Conservation (phyloP, 1,140 invertebrate species). For the Zaprionus davidi region DNA sequence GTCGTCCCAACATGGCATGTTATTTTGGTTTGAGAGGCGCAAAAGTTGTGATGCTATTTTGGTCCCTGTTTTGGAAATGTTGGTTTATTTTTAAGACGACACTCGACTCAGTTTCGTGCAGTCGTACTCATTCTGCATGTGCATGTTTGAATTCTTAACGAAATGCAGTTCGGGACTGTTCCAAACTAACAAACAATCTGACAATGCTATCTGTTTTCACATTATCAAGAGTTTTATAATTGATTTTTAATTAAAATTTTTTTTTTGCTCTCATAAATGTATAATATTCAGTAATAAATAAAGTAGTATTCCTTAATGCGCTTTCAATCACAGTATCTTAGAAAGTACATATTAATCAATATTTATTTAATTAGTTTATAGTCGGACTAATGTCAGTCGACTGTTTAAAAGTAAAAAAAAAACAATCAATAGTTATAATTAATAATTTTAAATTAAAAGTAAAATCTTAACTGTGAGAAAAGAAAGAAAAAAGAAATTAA, state of each 20-base stretch:
- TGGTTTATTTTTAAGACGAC: conserved; percentile 40
- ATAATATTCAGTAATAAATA: too few relatives aligned
- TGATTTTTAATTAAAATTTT: conserved; percentile 74
- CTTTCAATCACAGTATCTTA: too few relatives aligned
- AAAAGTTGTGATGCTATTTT: conserved; percentile 55
- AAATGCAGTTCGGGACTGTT: conserved; percentile 3
- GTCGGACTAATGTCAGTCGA: too few relatives aligned
- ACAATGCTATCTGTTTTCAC: conserved; percentile 42
- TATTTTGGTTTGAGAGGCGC: conserved; percentile 68
- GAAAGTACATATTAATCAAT: too few relatives aligned
- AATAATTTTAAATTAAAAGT: too few relatives aligned
- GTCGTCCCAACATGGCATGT: conserved; percentile 34
- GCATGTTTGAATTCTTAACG: conserved; percentile 11
- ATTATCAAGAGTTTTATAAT: conserved; percentile 39
- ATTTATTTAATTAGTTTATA: too few relatives aligned
- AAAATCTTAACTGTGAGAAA: too few relatives aligned
- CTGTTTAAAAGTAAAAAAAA: too few relatives aligned
- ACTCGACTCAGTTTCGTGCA: conserved; percentile 24
- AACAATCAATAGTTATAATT: too few relatives aligned
- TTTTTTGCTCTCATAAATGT: too few relatives aligned
- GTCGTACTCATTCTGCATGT: conserved; percentile 16
- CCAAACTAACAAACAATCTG: neutral
- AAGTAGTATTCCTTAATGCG: too few relatives aligned
- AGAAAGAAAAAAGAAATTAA: too few relatives aligned
- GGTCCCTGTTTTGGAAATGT: conserved; percentile 47